A percentile compares a stretch with the other conserved stretches of the same genome.
These are phyloP conservation scores for Propithecus perrieri DNA, from an alignment of 2,797 vertebrate species.

Conservation along the genomic window DNA sequence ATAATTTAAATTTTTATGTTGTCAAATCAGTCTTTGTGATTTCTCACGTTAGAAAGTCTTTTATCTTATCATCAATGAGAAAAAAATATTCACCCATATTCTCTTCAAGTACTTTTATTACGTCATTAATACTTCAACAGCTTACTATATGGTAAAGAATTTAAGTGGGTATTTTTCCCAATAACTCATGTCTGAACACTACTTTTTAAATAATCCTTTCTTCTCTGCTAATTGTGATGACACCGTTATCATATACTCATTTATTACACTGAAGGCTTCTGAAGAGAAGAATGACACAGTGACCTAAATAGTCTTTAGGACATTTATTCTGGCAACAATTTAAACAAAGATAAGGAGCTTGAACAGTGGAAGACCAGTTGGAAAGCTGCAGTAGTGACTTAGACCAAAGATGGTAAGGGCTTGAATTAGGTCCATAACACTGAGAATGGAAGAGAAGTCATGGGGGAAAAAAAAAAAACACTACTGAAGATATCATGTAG, in stretches of 20 bases:
- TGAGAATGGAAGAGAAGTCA: background rate
- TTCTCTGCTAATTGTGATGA: slow-evolving; percentile 25
- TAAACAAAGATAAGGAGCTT: background rate
- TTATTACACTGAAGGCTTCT: background rate
- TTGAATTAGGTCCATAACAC: background rate
- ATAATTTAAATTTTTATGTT: background rate
- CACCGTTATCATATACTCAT: background rate
- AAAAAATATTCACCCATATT: background rate
- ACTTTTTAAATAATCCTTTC: background rate
- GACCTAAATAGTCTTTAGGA: background rate
- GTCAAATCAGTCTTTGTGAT: background rate
- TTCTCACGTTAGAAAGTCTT: background rate
- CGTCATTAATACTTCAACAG: background rate
- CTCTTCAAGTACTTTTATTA: background rate
- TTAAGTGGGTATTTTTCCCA: background rate
- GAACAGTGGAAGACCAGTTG: background rate
- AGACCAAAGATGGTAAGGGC: background rate
- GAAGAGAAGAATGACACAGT: background rate
- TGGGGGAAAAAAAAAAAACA: background rate
- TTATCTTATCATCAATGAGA: background rate
- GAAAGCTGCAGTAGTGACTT: background rate
- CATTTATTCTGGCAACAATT: background rate
- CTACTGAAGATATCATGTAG: background rate
- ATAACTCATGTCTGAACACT: background rate
- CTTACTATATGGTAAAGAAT: background rate